Percentiles rank a stretch among this genome's conserved stretches.
Conservation (phyloP, 2,888 invertebrate genomes). For the Trichogramma evanescens region DNA sequence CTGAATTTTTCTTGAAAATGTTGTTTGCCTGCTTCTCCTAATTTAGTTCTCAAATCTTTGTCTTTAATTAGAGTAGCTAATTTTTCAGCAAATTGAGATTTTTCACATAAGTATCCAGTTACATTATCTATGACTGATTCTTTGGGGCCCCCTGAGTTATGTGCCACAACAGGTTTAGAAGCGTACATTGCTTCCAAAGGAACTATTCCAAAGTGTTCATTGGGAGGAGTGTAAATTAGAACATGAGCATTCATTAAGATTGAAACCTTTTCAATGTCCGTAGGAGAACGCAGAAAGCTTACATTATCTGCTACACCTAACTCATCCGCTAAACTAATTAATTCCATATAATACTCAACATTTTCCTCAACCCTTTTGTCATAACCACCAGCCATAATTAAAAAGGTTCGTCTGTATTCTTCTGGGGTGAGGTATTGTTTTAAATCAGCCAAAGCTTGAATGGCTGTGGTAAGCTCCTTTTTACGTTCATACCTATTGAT, state of each 20-base stretch:
- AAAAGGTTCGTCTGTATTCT: slow-evolving; percentile 64
- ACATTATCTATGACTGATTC: slow-evolving; percentile 79
- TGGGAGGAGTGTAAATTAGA: slow-evolving; percentile 89
- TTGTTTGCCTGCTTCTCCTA: slow-evolving; percentile 71
- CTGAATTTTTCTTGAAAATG: slow-evolving; percentile 77
- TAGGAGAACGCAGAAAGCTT: slow-evolving; percentile 79
- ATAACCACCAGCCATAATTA: slow-evolving; percentile 94
- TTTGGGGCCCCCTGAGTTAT: slow-evolving; percentile 89
- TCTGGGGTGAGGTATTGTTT: slow-evolving; percentile 51
- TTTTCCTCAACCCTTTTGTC: slow-evolving; percentile 85
- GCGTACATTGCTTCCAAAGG: slow-evolving; percentile 97
- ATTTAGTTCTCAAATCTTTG: slow-evolving; percentile 54
- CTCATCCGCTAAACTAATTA: slow-evolving; percentile 60
- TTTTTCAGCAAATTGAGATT: slow-evolving; percentile 67
- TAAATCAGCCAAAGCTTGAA: slow-evolving; percentile 69
- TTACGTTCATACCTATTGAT: slow-evolving; percentile 97
- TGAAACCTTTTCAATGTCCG: slow-evolving; percentile 75
- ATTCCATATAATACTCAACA: slow-evolving; percentile 72
- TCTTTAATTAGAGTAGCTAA: slow-evolving; percentile 65
- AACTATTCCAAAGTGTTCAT: slow-evolving; percentile 99
- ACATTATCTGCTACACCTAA: slow-evolving; percentile 66
- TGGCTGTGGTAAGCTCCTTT: slow-evolving; percentile 83
- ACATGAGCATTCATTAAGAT: slow-evolving; percentile 71
- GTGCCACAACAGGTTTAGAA: slow-evolving; percentile 87
- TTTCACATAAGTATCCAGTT: slow-evolving; percentile 75